Conservation (phyloP, 2,113 vertebrate species). For the Tychaedon coryphoeus region DNA sequence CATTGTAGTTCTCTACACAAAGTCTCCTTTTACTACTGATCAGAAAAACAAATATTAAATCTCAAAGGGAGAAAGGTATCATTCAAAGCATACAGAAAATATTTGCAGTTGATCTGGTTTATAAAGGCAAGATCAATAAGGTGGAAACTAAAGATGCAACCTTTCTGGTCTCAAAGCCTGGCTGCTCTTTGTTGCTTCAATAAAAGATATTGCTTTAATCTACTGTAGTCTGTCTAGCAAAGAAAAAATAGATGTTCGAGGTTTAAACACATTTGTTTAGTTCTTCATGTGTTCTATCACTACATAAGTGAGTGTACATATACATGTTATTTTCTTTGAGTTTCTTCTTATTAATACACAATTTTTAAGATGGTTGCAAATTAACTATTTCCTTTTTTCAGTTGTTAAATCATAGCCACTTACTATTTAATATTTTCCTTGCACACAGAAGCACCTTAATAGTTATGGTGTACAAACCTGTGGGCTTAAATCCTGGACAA, state of each 20-base stretch:
- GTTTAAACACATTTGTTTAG: background rate
- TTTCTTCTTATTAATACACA: background rate
- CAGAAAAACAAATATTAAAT: constrained; percentile 52
- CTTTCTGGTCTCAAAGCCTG: constrained; percentile 52
- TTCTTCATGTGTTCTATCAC: background rate
- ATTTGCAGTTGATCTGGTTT: constrained; percentile 56
- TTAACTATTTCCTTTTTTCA: background rate
- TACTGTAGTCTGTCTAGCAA: constrained; percentile 18
- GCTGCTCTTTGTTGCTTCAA: constrained; percentile 35
- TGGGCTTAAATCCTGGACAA: background rate
- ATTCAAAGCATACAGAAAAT: constrained; percentile 52
- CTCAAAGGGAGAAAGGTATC: constrained; percentile 45
- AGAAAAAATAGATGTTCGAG: constrained; percentile 46
- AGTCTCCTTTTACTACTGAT: constrained; percentile 5
- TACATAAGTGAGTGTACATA: background rate
- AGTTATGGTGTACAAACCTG: background rate
- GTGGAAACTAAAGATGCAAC: constrained; percentile 48
- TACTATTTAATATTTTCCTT: background rate
- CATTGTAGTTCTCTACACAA: background rate
- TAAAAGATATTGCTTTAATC: constrained; percentile 59
- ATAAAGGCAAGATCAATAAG: constrained; percentile 57
- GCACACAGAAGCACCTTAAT: background rate
- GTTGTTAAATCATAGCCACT: background rate
- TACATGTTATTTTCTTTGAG: background rate
- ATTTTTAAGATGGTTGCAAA: background rate